Evolutionary conservation across 2,113 vertebrate genomes (phyloP), one percentile per base, ranked within the genome.

Genomic region (Fregetta grallaria): DNA sequence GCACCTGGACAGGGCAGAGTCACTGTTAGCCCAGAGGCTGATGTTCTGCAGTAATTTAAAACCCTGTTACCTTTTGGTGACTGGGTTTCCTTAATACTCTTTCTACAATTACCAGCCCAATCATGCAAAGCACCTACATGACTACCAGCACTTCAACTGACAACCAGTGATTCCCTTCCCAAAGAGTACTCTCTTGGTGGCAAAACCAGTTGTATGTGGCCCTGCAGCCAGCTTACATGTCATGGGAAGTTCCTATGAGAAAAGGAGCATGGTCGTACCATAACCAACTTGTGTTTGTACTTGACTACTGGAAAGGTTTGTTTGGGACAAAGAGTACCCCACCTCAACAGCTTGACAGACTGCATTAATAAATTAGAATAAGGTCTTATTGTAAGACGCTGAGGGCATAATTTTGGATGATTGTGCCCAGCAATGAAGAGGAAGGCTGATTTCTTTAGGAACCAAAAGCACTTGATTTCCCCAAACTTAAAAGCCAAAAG

Each of bases 401-500:
- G n/a, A 91, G 36, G 42, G 47, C 14, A 11, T 88, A 34, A 86
- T 96, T 96, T 75, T 66, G 40, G 75, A 62, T 63, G 55, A 77
- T n/a, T 94, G n/a, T 83, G 70, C 36, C 59, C 38, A 78, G 8
- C 56, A 56, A 80, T 18, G 36, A 67, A 50, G 38, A 68, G 53
- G 76, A 91, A 91, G 4, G 66, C 40, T 88, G 74, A 88, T 76
- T 86, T 82, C 88, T 67, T 81, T 92, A 83, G 65, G 61, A 89
- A 95, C 40, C 25, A 17, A 94, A 85, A 92, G 42, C 34, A 77
- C 90, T 32, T 89, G 50, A 87, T 88, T 75, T 96, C 36, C 36
- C 65, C 92, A 93, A 12, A 81, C 13, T 89, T 92, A 91, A 94
- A 95, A 93, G 74, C n/a, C 42, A 55, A 49, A 93, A 93, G 87